These are phyloP conservation scores for Fulmarus glacialis DNA, from an alignment of 2,113 vertebrate genomes.

Conservation along the genomic window DNA sequence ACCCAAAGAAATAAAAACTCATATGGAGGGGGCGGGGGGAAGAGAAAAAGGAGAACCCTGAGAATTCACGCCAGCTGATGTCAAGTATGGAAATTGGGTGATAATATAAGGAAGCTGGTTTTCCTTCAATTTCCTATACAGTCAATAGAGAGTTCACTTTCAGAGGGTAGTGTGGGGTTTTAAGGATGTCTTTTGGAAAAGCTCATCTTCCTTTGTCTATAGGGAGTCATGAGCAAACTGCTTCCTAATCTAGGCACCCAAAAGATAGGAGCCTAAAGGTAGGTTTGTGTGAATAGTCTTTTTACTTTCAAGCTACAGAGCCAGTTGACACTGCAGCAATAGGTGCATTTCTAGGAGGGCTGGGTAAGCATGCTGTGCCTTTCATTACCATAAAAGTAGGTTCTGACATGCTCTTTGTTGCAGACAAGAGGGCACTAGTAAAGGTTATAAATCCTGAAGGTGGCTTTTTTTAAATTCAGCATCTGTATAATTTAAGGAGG, in stretches of 20 bases:
- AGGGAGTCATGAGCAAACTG: background rate
- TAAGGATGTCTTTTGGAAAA: background rate
- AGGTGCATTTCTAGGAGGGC: background rate
- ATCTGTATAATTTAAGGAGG: background rate
- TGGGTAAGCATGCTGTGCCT: background rate
- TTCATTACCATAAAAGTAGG: background rate
- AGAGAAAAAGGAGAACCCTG: background rate
- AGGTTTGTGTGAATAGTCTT: background rate
- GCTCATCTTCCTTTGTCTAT: rapidly evolving
- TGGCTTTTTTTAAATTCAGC: background rate
- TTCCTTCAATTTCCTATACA: rapidly evolving
- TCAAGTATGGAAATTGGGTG: background rate
- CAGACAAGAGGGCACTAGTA: background rate
- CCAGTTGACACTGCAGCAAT: background rate
- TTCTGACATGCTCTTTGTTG: background rate
- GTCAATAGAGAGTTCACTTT: background rate
- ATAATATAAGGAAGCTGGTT: background rate
- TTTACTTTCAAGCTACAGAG: background rate
- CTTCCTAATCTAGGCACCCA: background rate
- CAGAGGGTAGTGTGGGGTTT: background rate
- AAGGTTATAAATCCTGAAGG: background rate
- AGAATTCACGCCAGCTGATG: background rate
- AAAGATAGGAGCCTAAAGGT: background rate
- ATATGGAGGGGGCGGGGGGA: rapidly evolving
- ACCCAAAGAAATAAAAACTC: background rate